Conservation (phyloP, 2,113 vertebrate genomes). For the Rhadina sibilatrix region DNA sequence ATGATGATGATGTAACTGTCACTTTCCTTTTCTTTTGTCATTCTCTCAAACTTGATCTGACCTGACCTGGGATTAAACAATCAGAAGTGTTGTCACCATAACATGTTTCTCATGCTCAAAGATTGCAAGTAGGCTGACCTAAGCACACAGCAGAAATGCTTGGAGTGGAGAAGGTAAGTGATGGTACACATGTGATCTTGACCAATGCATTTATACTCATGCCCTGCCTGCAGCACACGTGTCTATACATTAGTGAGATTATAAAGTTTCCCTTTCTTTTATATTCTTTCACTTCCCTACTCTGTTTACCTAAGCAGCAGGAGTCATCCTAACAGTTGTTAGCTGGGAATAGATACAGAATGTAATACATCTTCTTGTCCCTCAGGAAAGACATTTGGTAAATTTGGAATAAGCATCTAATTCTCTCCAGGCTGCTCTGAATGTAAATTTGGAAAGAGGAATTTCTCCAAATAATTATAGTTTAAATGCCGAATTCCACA, state of each 20-base stretch:
- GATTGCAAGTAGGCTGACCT: neutral
- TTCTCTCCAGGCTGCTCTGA: neutral
- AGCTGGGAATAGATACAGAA: neutral
- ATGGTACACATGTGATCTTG: neutral
- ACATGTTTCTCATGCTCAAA: neutral
- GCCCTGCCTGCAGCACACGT: neutral
- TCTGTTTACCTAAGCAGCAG: neutral
- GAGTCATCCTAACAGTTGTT: neutral
- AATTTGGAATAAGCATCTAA: neutral
- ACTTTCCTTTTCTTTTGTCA: neutral
- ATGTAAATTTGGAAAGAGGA: slow-evolving; percentile 18
- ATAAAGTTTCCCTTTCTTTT: neutral
- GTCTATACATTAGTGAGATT: neutral
- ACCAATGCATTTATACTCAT: rapidly evolving
- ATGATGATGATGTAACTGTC: neutral
- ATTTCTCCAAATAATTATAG: slow-evolving; percentile 17
- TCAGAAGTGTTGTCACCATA: neutral
- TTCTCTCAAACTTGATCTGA: neutral
- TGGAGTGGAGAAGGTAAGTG: neutral
- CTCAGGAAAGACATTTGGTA: neutral
- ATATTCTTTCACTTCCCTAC: neutral
- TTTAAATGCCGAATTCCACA: neutral
- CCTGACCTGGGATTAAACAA: neutral
- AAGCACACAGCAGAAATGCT: neutral
- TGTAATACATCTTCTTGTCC: neutral